These are phyloP conservation scores for Sebastes steindachneri DNA, from an alignment of 2,797 vertebrate genomes.

Conservation along the genomic window DNA sequence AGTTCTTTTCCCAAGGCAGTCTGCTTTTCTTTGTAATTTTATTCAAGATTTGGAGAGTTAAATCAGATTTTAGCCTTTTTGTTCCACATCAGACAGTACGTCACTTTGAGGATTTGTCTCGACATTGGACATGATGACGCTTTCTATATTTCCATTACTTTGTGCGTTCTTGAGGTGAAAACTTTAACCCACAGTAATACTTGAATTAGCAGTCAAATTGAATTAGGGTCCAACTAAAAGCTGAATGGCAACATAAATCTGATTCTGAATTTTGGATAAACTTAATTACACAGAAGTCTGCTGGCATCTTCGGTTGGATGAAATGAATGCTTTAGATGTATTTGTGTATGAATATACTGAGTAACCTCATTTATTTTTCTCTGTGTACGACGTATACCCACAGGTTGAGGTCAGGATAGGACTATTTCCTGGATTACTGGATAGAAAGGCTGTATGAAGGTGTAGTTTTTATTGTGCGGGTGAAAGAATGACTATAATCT, in stretches of 20 bases:
- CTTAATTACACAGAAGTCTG: neutral
- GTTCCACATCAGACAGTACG: slow-evolving; percentile 10
- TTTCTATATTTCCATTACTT: slow-evolving; percentile 25
- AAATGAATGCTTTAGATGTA: neutral
- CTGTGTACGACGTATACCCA: slow-evolving; percentile 2
- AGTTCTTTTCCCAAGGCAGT: slow-evolving; percentile 28
- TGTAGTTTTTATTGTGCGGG: neutral
- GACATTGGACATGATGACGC: slow-evolving; percentile 6
- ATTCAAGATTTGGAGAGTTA: slow-evolving; percentile 23
- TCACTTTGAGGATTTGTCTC: slow-evolving; percentile 32
- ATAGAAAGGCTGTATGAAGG: slow-evolving; percentile 7
- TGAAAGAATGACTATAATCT: slow-evolving; percentile 30
- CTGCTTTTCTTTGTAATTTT: slow-evolving; percentile 53
- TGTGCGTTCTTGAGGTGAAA: slow-evolving; percentile 23
- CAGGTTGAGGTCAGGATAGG: slow-evolving; percentile 7
- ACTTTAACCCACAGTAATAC: neutral
- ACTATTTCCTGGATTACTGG: neutral
- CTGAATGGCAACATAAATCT: slow-evolving; percentile 18
- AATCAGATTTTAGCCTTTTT: slow-evolving; percentile 15
- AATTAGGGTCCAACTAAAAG: slow-evolving; percentile 6
- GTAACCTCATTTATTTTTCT: slow-evolving; percentile 12
- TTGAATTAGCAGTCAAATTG: slow-evolving; percentile 14
- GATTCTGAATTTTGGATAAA: slow-evolving; percentile 2
- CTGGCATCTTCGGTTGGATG: neutral
- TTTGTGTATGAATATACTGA: neutral